Percentiles rank a stretch among this genome's conserved stretches.
Conservation (phyloP, 2,113 vertebrate genomes). For the Eleginops maclovinus region DNA sequence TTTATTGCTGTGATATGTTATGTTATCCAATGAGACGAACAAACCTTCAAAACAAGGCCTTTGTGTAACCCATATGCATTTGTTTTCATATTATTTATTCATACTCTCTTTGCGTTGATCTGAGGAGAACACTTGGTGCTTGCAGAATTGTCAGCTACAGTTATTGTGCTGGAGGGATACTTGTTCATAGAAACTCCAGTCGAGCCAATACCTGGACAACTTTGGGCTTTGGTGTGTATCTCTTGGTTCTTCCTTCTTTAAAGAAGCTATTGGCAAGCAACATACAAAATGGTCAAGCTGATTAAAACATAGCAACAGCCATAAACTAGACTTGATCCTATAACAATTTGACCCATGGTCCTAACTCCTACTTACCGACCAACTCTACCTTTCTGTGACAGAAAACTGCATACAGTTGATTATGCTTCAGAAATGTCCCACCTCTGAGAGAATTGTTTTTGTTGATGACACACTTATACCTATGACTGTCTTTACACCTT, state of each 20-base stretch:
- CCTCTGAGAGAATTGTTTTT: neutral
- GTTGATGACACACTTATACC: neutral
- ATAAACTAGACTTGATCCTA: slow-evolving; percentile 32
- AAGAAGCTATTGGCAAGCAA: slow-evolving; percentile 9
- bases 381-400: neutral
- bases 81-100: neutral
- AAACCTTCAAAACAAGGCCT: neutral
- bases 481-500: no score
- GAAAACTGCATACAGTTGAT: slow-evolving; percentile 1
- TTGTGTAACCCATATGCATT: slow-evolving; percentile 9
- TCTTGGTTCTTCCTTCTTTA: slow-evolving; percentile 1
- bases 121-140: neutral
- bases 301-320: slow-evolving; percentile 10
- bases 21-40: slow-evolving; percentile 21
- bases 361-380: slow-evolving; percentile 41
- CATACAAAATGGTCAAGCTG: neutral
- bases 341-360: slow-evolving; percentile 23
- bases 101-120: neutral
- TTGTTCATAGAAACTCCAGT: neutral
- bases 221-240: slow-evolving; percentile 4
- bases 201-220: neutral
- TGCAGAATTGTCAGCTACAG: neutral
- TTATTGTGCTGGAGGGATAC: neutral
- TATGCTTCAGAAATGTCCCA: slow-evolving; percentile 17
- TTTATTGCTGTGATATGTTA: slow-evolving; percentile 12